Percentiles rank a stretch among this genome's conserved stretches.
phyloP scores from a whole-genome alignment of 2,797 vertebrate genomes.

The Ispidina picta region DNA sequence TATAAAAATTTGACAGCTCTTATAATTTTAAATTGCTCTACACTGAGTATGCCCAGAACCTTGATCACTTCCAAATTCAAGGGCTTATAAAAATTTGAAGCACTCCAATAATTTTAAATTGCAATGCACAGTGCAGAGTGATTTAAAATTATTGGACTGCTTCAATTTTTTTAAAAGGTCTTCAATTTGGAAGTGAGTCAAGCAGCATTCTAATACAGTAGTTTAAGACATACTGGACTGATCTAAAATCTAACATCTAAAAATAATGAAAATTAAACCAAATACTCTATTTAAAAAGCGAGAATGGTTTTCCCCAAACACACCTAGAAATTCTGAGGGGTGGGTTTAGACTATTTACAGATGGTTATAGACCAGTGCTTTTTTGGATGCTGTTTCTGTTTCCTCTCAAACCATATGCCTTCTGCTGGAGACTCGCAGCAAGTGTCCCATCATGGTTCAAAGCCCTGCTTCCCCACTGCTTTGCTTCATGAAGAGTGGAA shows the following conservation, averaged over 20 bases:
- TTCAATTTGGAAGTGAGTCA: constrained; percentile 86
- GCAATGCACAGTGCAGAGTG: constrained; percentile 85
- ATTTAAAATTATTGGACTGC: constrained; percentile 87
- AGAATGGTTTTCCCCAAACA: neutral
- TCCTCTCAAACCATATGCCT: constrained; percentile 46
- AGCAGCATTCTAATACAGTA: constrained; percentile 82
- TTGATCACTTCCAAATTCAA: constrained; percentile 89
- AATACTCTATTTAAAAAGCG: constrained; percentile 38
- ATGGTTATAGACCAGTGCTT: neutral
- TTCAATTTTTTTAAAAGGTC: constrained; percentile 84
- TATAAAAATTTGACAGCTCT: constrained; percentile 89
- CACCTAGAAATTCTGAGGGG: neutral
- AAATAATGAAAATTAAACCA: constrained; percentile 81
- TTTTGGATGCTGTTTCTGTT: constrained; percentile 19
- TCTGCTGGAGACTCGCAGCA: constrained; percentile 8
- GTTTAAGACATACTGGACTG: constrained; percentile 77
- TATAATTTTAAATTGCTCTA: constrained; percentile 88
- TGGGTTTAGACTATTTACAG: neutral
- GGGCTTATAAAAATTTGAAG: constrained; percentile 89
- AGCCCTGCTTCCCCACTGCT: constrained; percentile 37
- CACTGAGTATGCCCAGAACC: constrained; percentile 86
- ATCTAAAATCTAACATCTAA: constrained; percentile 80
- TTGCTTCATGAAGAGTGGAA: constrained; percentile 26
- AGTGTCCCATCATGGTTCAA: constrained; percentile 30
- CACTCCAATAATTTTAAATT: constrained; percentile 89